phyloP scores from a whole-genome alignment of 2,888 invertebrate genomes.

The Ctena decussata region DNA sequence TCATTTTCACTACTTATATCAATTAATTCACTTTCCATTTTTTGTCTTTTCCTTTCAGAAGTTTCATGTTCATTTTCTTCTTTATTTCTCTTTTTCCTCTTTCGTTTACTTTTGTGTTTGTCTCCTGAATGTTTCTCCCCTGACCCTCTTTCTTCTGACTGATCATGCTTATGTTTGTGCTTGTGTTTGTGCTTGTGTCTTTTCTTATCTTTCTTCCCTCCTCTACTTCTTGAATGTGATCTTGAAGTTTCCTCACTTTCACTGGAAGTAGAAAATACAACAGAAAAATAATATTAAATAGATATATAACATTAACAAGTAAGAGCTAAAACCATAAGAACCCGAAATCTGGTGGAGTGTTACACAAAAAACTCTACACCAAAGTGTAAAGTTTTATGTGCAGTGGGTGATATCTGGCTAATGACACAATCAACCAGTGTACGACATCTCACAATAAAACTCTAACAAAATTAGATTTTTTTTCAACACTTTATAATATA shows the following conservation, averaged over 20 bases:
- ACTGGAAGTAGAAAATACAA: conserved; percentile 55
- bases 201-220: conserved; percentile 76
- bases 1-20: conserved; percentile 4
- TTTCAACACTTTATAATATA: too few relatives aligned
- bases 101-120: conserved; percentile 78
- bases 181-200: conserved; percentile 88
- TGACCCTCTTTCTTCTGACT: background rate
- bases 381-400: too few relatives aligned
- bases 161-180: conserved; percentile 89
- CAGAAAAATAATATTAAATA: background rate
- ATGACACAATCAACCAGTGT: too few relatives aligned
- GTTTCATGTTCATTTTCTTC: conserved; percentile 44
- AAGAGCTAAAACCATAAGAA: too few relatives aligned
- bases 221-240: conserved; percentile 23
- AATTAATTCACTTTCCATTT: conserved; percentile 38
- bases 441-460: too few relatives aligned
- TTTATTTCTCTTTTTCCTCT: conserved; percentile 81
- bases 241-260: conserved; percentile 70
- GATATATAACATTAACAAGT: too few relatives aligned
- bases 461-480: too few relatives aligned
- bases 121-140: conserved; percentile 55
- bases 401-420: too few relatives aligned
- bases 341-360: too few relatives aligned
- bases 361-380: too few relatives aligned
- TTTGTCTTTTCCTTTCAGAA: conserved; percentile 56